Conservation (phyloP, 2,113 vertebrate genomes). For the Pagrus major region DNA sequence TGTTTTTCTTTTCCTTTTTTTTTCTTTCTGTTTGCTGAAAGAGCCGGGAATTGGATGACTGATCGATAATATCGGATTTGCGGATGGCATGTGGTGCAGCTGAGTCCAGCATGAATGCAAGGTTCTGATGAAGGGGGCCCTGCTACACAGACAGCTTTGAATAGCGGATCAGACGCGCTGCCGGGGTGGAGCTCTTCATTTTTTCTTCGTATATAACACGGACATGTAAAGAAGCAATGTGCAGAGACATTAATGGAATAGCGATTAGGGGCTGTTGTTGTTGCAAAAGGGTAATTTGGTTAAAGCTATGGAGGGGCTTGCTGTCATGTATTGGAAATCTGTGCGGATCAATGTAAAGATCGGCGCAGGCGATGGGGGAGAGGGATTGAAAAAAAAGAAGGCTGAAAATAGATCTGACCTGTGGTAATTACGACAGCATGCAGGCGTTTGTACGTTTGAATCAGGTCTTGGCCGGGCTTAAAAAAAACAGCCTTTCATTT, state of each 20-base stretch:
- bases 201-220: constrained; percentile 34
- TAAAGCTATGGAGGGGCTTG: constrained; percentile 51
- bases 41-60: constrained; percentile 80
- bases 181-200: constrained; percentile 66
- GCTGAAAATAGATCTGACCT: constrained; percentile 81
- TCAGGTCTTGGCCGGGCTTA: constrained; percentile 81
- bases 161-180: constrained; percentile 68
- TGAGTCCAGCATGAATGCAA: constrained; percentile 78
- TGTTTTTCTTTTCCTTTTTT: constrained; percentile 57
- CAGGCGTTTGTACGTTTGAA: constrained; percentile 78
- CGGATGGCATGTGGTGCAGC: constrained; percentile 76
- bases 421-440: constrained; percentile 76
- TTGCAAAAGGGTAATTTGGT: constrained; percentile 61
- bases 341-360: constrained; percentile 74
- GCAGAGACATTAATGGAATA: constrained; percentile 61
- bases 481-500: constrained; percentile 81
- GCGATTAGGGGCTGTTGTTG: constrained; percentile 51
- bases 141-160: constrained; percentile 65
- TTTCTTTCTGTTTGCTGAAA: constrained; percentile 72
- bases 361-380: constrained; percentile 58
- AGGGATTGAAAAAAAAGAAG: constrained; percentile 70
- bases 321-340: constrained; percentile 66
- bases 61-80: constrained; percentile 84
- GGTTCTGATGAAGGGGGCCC: constrained; percentile 72
- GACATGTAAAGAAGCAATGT: constrained; percentile 52